Percentiles rank a stretch among this genome's conserved stretches.
These are phyloP conservation scores for Lasioglossum oenotherae DNA, from an alignment of 2,888 invertebrate species.

Conservation along the genomic window DNA sequence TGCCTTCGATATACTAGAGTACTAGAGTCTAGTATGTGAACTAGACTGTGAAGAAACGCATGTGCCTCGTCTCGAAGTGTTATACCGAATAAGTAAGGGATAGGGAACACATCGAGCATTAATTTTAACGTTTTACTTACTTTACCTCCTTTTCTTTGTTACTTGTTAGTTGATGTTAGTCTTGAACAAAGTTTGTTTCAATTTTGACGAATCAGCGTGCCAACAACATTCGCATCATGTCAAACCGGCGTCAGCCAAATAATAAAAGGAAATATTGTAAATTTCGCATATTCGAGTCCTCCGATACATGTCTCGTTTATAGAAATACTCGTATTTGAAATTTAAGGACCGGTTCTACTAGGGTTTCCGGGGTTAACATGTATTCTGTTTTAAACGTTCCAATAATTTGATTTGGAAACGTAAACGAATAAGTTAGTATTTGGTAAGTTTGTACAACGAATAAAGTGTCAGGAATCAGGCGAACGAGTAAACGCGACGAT, in stretches of 20 bases:
- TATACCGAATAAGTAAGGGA: neutral
- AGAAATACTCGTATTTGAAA: neutral
- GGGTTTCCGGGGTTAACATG: neutral
- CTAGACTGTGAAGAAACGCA: neutral
- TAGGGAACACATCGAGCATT: neutral
- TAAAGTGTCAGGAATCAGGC: neutral
- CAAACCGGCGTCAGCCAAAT: neutral
- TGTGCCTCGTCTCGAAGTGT: neutral
- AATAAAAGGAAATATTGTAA: neutral
- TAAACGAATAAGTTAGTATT: neutral
- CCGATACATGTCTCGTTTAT: neutral
- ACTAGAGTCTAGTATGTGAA: too few species aligned
- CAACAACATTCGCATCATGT: neutral
- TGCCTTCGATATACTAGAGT: neutral
- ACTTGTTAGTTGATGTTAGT: conserved; percentile 9
- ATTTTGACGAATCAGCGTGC: neutral
- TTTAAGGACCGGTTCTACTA: neutral
- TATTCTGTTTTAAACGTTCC: neutral
- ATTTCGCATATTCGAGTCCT: neutral
- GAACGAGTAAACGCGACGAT: neutral
- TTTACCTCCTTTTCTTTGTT: conserved; percentile 13
- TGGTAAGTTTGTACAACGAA: neutral
- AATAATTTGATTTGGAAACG: neutral
- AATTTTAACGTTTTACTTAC: neutral
- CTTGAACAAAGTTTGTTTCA: conserved; percentile 16